Base-by-base conservation (phyloP, 2,797 vertebrate genomes). In the Cryptoprocta ferox region DNA sequence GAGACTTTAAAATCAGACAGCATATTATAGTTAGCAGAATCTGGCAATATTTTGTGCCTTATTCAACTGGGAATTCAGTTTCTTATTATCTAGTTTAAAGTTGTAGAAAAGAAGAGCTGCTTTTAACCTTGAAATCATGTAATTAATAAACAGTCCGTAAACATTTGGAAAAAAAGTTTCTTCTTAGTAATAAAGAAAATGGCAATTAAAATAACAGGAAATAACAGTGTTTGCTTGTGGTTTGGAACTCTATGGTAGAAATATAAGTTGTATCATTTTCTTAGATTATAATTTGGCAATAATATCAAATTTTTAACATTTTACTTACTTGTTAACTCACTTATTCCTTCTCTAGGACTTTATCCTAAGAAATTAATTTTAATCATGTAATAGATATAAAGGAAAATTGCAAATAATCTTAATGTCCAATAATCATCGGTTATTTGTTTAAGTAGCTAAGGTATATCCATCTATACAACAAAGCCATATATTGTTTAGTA, bases 1-100 rank as follows among this genome's bases (percentile, higher is more conserved):
- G 96, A 98, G 91, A 95, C 98, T 99, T 97, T 85, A 98, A 98
- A 98, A 97, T 37, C 65, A 94, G 93, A 93, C 42, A 96, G 35
- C n/a, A 66, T 85, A 89, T 59, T 78, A 98, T 83, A 94, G 98
- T 98, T 94, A 97, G 97, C 94, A 97, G 75, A 97, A 84, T 80
- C 73, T 95, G 26, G 86, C 56, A 80, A 68, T 94, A 21, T 95
- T 73, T 75, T 96, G 16, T 95, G 50, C 13, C 96, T 90, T 59
- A 59, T 92, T 85, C 75, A n/a, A 61, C 6, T 95, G 56, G 53
- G 21, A 93, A 86, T 75, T 80, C 35, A 91, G 63, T 70, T 97
- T 97, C 87, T 94, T 39, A 96, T 90, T 88, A 65, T 94, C 24
- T 35, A 76, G 39, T 93, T 85, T 78, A 98, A 88, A 94, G 71